Evolutionary conservation across 30 jellyfish, hydroid and myxozoan genomes (phyloP).

Genomic region (Cassiopea andromeda): DNA sequence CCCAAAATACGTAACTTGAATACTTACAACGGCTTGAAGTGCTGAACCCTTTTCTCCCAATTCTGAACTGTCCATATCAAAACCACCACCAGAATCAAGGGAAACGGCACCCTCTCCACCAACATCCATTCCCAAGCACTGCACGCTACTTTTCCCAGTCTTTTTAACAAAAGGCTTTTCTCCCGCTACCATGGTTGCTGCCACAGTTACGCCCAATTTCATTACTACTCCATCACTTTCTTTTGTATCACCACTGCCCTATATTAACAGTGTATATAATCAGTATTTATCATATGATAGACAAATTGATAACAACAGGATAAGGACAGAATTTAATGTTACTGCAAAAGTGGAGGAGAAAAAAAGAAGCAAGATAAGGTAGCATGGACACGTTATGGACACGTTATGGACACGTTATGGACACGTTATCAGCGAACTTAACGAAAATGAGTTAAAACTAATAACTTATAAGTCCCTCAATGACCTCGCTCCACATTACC

Average conservation of each 20-base stretch:
- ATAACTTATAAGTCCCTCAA: too few relatives aligned
- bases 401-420: too few relatives aligned
- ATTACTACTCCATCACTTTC: slow-evolving; percentile 18
- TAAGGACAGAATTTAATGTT: too few relatives aligned
- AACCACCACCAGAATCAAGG: slow-evolving; percentile 55
- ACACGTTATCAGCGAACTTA: too few relatives aligned
- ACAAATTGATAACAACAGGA: too few relatives aligned
- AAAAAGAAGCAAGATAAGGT: too few relatives aligned
- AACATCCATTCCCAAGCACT: slow-evolving; percentile 47
- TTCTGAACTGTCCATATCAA: slow-evolving; percentile 49
- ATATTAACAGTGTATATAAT: background rate
- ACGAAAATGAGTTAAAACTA: too few relatives aligned
- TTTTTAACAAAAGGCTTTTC: slow-evolving; percentile 46
- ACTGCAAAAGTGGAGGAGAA: too few relatives aligned
- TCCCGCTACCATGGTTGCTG: slow-evolving; percentile 81
- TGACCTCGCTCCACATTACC: too few relatives aligned
- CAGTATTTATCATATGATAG: too few relatives aligned
- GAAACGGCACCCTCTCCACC: slow-evolving; percentile 49
- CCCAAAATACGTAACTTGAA: background rate
- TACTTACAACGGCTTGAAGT: slow-evolving; percentile 65
- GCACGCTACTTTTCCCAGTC: slow-evolving; percentile 43
- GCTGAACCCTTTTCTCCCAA: slow-evolving; percentile 50
- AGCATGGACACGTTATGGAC: too few relatives aligned
- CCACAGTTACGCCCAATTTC: slow-evolving; percentile 52
- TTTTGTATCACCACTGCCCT: slow-evolving; percentile 68